A percentile compares a stretch with the other conserved stretches of the same genome.
These are phyloP conservation scores for Perca flavescens DNA, from an alignment of 2,113 vertebrate species.

Conservation along the genomic window DNA sequence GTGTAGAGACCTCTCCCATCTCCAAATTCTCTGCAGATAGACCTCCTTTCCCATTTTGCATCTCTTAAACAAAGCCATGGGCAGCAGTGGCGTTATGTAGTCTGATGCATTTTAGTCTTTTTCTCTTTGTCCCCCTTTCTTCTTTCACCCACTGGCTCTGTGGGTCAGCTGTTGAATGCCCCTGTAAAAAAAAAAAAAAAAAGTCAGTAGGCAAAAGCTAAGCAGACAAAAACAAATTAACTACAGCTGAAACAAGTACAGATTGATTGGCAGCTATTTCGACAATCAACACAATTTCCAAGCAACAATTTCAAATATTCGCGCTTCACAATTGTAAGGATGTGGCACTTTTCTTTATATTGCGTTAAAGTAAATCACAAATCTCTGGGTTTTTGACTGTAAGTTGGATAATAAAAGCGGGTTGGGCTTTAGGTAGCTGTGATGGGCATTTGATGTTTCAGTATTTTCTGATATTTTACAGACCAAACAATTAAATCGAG, in stretches of 20 bases:
- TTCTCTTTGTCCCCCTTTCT: background rate
- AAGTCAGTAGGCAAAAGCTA: background rate
- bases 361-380: background rate
- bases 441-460: background rate
- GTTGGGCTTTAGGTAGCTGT: background rate
- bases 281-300: too few relatives aligned
- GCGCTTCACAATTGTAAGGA: background rate
- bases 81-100: slow-evolving; percentile 36
- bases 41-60: slow-evolving; percentile 67
- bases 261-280: background rate
- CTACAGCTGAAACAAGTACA: background rate
- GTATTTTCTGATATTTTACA: too few relatives aligned
- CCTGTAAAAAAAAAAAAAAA: slow-evolving; percentile 36
- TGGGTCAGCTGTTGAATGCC: slow-evolving; percentile 6
- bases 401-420: background rate
- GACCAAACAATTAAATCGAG: too few relatives aligned
- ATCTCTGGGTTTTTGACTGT: background rate
- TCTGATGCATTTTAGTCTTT: slow-evolving; percentile 40
- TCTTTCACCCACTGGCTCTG: slow-evolving; percentile 33
- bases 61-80: slow-evolving; percentile 55
- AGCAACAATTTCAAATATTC: background rate
- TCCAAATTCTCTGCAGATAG: slow-evolving; percentile 68
- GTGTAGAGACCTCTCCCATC: slow-evolving; percentile 67
- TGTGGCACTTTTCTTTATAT: background rate
- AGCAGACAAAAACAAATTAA: background rate